phyloP scores from a whole-genome alignment of 2,888 invertebrate species.

The Horisme vitalbata region DNA sequence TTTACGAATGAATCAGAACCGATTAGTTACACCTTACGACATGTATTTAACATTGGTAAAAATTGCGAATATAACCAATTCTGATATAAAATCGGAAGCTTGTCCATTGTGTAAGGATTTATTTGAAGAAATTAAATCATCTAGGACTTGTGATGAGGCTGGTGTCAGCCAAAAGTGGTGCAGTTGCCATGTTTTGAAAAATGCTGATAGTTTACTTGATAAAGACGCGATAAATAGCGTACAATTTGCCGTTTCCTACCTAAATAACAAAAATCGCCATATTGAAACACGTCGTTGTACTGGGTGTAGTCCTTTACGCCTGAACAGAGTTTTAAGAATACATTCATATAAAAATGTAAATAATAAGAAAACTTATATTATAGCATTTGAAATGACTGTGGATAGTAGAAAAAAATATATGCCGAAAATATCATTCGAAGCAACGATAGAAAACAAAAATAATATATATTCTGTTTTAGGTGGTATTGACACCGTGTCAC shows the following conservation, averaged over 20 bases:
- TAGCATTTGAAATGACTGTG: background rate
- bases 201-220: background rate
- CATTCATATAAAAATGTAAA: background rate
- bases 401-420: background rate
- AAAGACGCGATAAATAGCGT: background rate
- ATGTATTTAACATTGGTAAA: constrained; percentile 84
- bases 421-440: background rate
- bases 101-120: constrained; percentile 86
- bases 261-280: background rate
- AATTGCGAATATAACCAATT: constrained; percentile 70
- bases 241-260: background rate
- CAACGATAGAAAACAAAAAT: background rate
- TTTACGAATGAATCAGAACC: constrained; percentile 84
- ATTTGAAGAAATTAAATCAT: constrained; percentile 79
- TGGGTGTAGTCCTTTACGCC: background rate
- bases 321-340: background rate
- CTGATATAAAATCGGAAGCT: constrained; percentile 70
- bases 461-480: background rate
- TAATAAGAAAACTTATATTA: background rate
- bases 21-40: constrained; percentile 89
- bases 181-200: constrained; percentile 77
- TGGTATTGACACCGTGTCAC: background rate
- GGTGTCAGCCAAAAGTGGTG: constrained; percentile 89
- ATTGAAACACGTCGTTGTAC: background rate
- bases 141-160: constrained; percentile 85